Conservation (phyloP, 2,113 vertebrate species). For the Pseudorectes ferrugineus region DNA sequence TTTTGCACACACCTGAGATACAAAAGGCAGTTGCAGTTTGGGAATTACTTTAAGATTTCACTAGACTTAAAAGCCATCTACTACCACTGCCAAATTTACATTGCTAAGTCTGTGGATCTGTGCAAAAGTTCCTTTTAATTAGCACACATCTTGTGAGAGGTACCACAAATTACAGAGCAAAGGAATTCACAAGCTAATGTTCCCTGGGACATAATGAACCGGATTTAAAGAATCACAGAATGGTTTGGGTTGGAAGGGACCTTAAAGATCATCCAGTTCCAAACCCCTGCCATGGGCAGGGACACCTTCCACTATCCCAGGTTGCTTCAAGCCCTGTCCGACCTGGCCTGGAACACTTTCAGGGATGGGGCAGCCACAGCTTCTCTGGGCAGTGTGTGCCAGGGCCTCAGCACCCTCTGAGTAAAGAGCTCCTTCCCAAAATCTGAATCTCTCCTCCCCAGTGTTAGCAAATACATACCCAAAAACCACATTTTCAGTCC, state of each 20-base stretch:
- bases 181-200: fast-evolving
- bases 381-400: background rate
- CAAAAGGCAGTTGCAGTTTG: background rate
- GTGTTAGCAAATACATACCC: background rate
- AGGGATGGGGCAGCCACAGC: background rate
- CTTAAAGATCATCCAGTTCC: background rate
- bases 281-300: background rate
- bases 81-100: background rate
- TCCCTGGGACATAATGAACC: background rate
- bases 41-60: background rate
- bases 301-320: background rate
- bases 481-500: background rate
- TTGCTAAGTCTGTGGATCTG: background rate
- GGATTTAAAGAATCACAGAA: background rate
- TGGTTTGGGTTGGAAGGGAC: background rate
- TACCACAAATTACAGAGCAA: background rate
- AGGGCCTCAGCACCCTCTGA: background rate
- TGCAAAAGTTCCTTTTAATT: background rate
- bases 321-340: background rate
- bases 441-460: background rate
- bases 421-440: background rate
- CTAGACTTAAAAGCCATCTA: background rate
- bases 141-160: background rate
- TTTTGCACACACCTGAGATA: background rate
- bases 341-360: background rate